These are phyloP conservation scores for Drosophila saltans DNA, from an alignment of 1,140 invertebrate species.

Conservation along the genomic window DNA sequence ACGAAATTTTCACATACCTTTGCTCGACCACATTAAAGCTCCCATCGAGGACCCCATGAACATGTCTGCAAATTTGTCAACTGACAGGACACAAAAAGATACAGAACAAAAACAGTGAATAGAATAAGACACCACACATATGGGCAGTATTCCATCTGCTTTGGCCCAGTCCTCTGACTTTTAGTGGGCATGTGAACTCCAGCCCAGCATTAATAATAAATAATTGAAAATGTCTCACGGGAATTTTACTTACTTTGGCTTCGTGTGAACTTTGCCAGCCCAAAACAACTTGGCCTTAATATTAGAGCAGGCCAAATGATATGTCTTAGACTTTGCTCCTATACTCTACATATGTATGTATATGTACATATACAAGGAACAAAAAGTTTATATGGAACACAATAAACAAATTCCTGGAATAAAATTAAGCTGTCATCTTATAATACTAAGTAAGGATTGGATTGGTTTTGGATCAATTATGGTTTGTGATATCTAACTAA, in stretches of 20 bases:
- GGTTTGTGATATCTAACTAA: too few relatives aligned
- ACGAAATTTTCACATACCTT: constrained; percentile 72
- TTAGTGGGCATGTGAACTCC: background rate
- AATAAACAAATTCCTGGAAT: background rate
- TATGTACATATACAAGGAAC: constrained; percentile 1
- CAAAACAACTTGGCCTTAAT: constrained; percentile 73
- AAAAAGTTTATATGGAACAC: background rate
- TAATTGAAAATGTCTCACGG: constrained; percentile 78
- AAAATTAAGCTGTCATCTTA: too few relatives aligned
- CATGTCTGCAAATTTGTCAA: constrained; percentile 74
- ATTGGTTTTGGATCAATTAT: too few relatives aligned
- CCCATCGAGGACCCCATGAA: constrained; percentile 24
- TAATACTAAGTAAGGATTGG: too few relatives aligned
- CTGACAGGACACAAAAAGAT: constrained; percentile 42
- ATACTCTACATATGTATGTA: constrained; percentile 10
- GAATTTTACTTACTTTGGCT: constrained; percentile 60
- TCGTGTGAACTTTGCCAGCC: constrained; percentile 75
- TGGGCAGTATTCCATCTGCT: constrained; percentile 40
- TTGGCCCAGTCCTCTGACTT: background rate
- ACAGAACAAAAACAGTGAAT: constrained; percentile 16
- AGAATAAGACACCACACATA: constrained; percentile 49
- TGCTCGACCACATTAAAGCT: constrained; percentile 72
- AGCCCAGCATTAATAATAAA: constrained; percentile 71
- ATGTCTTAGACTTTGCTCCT: constrained; percentile 39
- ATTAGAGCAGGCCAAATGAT: constrained; percentile 63